These are phyloP conservation scores for Dendrocincla tyrannina DNA, from an alignment of 2,797 vertebrate genomes.

Conservation along the genomic window DNA sequence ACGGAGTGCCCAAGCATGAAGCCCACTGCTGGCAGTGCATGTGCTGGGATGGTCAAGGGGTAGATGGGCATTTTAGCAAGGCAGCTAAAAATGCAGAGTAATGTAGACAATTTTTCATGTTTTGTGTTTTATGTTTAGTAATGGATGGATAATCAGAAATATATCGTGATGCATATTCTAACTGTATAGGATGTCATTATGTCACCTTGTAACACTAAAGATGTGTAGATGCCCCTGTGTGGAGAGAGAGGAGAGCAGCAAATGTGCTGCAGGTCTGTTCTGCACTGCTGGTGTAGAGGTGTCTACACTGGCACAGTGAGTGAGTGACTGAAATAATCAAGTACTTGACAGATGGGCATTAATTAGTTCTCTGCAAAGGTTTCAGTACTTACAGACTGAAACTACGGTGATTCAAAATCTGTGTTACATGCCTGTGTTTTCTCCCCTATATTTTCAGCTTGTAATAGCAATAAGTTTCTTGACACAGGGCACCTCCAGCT, in stretches of 20 bases:
- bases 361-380: slow-evolving; percentile 40
- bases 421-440: not conserved
- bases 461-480: slow-evolving; percentile 53
- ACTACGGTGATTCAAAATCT: not conserved
- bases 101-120: slow-evolving; percentile 58
- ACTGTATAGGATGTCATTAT: slow-evolving; percentile 24
- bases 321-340: not conserved
- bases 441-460: slow-evolving; percentile 8
- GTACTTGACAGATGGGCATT: slow-evolving; percentile 24
- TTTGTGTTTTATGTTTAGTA: slow-evolving; percentile 46
- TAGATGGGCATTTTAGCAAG: slow-evolving; percentile 74
- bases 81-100: slow-evolving; percentile 75
- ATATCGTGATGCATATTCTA: slow-evolving; percentile 1
- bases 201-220: slow-evolving; percentile 60
- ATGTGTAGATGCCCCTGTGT: not conserved
- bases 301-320: not conserved
- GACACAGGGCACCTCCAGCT: slow-evolving; percentile 18
- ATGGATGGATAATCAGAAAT: slow-evolving; percentile 55
- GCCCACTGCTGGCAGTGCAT: slow-evolving; percentile 78
- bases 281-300: not conserved
- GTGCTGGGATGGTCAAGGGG: slow-evolving; percentile 64
- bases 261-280: not conserved
- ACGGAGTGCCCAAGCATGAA: slow-evolving; percentile 19
- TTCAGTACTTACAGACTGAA: not conserved
- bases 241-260: not conserved